Percentiles rank a stretch among this genome's conserved stretches.
Evolutionary conservation across 2,888 invertebrate genomes (phyloP).

Genomic region (Dicyrtomina minuta): DNA sequence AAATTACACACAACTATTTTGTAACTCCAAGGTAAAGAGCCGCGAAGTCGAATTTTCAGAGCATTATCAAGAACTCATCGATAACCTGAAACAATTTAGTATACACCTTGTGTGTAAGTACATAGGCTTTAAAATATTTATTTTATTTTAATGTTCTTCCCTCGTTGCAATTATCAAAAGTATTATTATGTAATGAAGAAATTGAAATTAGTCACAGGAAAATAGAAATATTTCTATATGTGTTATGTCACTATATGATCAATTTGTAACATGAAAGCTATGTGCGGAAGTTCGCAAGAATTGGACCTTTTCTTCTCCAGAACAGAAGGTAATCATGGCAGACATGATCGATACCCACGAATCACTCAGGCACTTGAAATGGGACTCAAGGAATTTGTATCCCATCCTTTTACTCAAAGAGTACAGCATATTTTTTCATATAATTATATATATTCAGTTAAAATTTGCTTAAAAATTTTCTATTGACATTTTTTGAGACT

Average conservation of each 20-base stretch:
- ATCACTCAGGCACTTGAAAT: slow-evolving; percentile 38
- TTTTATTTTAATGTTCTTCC: no score
- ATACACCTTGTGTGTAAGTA: slow-evolving; percentile 26
- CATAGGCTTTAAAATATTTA: no score
- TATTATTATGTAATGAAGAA: no score
- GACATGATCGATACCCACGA: slow-evolving; percentile 38
- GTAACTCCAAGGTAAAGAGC: slow-evolving; percentile 13
- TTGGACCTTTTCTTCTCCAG: slow-evolving; percentile 27
- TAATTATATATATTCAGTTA: background rate
- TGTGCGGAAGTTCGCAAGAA: slow-evolving; percentile 36
- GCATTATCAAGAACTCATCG: slow-evolving; percentile 14
- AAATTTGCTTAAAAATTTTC: no score
- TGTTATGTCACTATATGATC: no score
- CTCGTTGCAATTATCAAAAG: no score
- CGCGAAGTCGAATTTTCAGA: slow-evolving; percentile 15
- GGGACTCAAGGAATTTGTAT: slow-evolving; percentile 33
- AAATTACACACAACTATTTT: no score
- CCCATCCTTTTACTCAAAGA: slow-evolving; percentile 39
- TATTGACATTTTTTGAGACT: background rate
- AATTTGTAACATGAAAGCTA: no score
- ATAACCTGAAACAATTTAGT: slow-evolving; percentile 27
- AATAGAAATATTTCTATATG: no score
- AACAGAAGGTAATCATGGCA: slow-evolving; percentile 13
- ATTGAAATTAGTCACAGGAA: no score
- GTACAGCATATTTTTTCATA: no score